Evolutionary conservation across 2,888 invertebrate genomes (phyloP).

Genomic region (Strigamia crassipes): DNA sequence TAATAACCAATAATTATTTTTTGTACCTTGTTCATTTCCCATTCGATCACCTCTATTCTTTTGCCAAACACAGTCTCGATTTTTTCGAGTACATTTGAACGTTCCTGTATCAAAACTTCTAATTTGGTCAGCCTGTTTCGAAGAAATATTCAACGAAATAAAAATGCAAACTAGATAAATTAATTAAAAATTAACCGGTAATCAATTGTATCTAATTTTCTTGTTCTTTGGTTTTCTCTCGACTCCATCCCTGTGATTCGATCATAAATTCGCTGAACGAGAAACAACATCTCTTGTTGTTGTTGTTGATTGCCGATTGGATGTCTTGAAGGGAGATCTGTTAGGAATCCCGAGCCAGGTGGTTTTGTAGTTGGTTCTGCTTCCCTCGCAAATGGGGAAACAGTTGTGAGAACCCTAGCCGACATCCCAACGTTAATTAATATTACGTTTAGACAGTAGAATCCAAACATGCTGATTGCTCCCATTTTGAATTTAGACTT

Average conservation of each 20-base stretch:
- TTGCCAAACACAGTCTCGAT: constrained; percentile 48
- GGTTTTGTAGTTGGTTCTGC: background rate
- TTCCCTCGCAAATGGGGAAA: background rate
- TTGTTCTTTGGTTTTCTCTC: constrained; percentile 51
- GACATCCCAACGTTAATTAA: background rate
- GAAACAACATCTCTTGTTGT: constrained; percentile 16
- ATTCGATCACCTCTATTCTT: constrained; percentile 51
- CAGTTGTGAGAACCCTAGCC: background rate
- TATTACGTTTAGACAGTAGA: background rate
- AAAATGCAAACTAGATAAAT: background rate
- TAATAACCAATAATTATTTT: background rate
- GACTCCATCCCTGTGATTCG: constrained; percentile 52
- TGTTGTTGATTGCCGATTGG: background rate
- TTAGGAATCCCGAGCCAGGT: background rate
- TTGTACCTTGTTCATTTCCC: constrained; percentile 51
- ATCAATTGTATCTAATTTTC: constrained; percentile 53
- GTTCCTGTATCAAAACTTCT: constrained; percentile 51
- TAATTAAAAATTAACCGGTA: constrained; percentile 51
- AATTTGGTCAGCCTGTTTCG: constrained; percentile 50
- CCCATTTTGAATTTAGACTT: constrained; percentile 13
- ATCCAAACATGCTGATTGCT: background rate
- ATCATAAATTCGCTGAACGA: constrained; percentile 53
- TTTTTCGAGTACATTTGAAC: constrained; percentile 46
- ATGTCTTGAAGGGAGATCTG: background rate
- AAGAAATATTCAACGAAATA: background rate